Conservation (phyloP, 2,888 invertebrate genomes). For the Macroteleia sp. region DNA sequence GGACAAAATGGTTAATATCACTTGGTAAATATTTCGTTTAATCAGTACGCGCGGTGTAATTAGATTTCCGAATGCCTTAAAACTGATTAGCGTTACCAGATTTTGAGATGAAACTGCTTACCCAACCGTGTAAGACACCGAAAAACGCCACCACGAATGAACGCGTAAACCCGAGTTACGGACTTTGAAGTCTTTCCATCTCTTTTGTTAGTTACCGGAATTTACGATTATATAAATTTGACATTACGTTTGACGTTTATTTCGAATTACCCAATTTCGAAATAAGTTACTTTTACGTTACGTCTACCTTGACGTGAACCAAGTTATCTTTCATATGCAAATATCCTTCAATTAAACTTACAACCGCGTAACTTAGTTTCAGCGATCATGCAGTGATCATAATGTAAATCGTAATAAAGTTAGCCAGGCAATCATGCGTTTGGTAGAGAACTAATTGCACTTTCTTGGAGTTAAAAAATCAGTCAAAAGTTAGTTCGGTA, state of each 20-base stretch:
- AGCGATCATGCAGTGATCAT: slow-evolving; percentile 20
- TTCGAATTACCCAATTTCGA: background rate
- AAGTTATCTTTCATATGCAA: slow-evolving; percentile 22
- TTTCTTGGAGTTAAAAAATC: slow-evolving; percentile 16
- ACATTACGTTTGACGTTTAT: background rate
- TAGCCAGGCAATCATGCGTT: slow-evolving; percentile 15
- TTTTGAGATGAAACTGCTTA: slow-evolving; percentile 4
- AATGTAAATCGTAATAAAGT: slow-evolving; percentile 32
- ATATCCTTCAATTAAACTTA: slow-evolving; percentile 31
- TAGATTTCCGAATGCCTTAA: slow-evolving; percentile 2
- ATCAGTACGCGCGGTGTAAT: slow-evolving; percentile 11
- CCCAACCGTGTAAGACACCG: background rate
- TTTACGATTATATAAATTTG: background rate
- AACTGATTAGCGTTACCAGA: slow-evolving; percentile 20
- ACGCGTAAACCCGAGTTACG: too few relatives aligned
- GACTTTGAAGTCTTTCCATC: too few relatives aligned
- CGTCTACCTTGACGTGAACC: background rate
- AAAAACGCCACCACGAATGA: too few relatives aligned
- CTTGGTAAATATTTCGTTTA: slow-evolving; percentile 26
- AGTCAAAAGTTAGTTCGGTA: slow-evolving; percentile 23
- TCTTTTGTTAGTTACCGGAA: too few relatives aligned
- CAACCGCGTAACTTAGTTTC: slow-evolving; percentile 18
- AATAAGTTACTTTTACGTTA: background rate
- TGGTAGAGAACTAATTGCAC: slow-evolving; percentile 20
- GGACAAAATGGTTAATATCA: slow-evolving; percentile 22